Evolutionary conservation across 2,113 vertebrate species (phyloP), one percentile per base, ranked within the genome.

Genomic region (Amblyornis subalaris): DNA sequence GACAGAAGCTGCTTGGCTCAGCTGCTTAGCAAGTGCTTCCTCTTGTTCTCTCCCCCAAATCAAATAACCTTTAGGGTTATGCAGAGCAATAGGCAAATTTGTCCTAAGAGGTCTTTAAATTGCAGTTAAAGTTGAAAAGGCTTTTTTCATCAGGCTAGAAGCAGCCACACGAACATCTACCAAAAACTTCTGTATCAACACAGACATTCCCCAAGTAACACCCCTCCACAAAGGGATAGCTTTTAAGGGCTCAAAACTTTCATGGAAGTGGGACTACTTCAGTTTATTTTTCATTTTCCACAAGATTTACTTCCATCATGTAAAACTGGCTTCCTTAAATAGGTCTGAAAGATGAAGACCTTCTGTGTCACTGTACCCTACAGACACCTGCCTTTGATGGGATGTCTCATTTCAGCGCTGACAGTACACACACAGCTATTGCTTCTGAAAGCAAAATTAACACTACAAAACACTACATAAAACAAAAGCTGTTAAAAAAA

Each of bases 391-490:
- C 8, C 53, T 51, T 31, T 40, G 57, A 70, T 21, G 7, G 26
- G 36, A 57, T 31, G 40, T 10, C 33, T 75, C 16, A 45, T 87
- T 80, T 61, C 26, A 28, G 12, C 35, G 55, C 51, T 66, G 36
- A 28, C 17, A 23, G 4, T 64, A 77, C 48, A 75, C 8, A 85
- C 10, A 12, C 1, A 2, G 17, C 40, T 67, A 62, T 12, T 73
- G 71, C 50, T 88, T 79, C 31, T 79, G 83, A 92, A 85, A 76
- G 36, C 28, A 61, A 91, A 88, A 72, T 25, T 36, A 69, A 79
- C 22, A 40, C 48, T 48, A 53, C 24, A 69, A 71, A 73, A 16
- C 48, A 64, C 55, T 25, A 33, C 0, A 5, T 1, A 2, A 16
- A 94, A 44, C 29, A 72, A 88, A 72, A 71, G 5, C 3, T 19